These are phyloP conservation scores for Saxidomus purpurata DNA, from an alignment of 1,140 invertebrate genomes.

Conservation along the genomic window DNA sequence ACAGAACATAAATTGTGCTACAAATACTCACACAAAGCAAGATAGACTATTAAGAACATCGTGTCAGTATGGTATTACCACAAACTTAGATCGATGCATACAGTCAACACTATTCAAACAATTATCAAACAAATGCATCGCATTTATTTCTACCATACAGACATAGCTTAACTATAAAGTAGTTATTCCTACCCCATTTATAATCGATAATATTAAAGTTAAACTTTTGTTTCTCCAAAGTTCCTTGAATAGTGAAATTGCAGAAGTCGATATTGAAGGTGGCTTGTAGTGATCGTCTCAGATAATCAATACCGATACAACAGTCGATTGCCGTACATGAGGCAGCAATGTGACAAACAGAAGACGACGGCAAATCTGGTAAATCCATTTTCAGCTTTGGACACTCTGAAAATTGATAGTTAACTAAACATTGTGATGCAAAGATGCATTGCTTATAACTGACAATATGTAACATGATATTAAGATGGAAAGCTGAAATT, in stretches of 20 bases:
- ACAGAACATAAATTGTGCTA: too few species aligned
- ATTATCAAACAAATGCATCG: too few species aligned
- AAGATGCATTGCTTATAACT: background rate
- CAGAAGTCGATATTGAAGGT: conserved; percentile 48
- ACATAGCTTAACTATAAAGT: background rate
- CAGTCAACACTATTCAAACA: too few species aligned
- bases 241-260: conserved; percentile 37
- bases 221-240: conserved; percentile 8
- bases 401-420: conserved; percentile 12
- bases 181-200: conserved; percentile 20
- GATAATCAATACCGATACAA: conserved; percentile 11
- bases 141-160: background rate
- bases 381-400: background rate
- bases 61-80: too few species aligned
- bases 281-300: conserved; percentile 15
- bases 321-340: conserved; percentile 39
- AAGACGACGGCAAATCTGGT: background rate
- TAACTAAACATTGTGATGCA: background rate
- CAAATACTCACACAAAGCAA: too few species aligned
- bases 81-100: too few species aligned
- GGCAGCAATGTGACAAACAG: background rate
- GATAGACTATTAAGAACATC: too few species aligned
- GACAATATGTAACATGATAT: too few species aligned
- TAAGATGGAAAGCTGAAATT: too few species aligned
- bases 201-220: conserved; percentile 19